phyloP scores from a whole-genome alignment of 2,888 invertebrate genomes.

The Elmis aenea region DNA sequence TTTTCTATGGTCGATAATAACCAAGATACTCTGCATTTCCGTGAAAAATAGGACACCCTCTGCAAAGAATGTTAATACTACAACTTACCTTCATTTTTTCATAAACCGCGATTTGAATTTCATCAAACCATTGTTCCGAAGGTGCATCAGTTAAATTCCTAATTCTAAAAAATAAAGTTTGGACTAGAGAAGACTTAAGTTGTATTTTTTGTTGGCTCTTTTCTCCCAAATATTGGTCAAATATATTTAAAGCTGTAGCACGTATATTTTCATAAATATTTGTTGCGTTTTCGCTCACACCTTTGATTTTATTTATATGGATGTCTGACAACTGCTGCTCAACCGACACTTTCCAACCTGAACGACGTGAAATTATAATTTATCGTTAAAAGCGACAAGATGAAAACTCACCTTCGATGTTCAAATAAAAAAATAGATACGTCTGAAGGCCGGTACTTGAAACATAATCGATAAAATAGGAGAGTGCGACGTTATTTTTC shows the following conservation, averaged over 20 bases:
- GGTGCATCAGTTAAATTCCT: constrained; percentile 55
- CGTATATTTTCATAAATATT: constrained; percentile 46
- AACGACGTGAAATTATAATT: constrained; percentile 15
- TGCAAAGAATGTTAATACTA: too few relatives aligned
- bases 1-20: too few relatives aligned
- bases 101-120: constrained; percentile 67
- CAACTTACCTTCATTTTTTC: constrained; percentile 52
- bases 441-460: constrained; percentile 63
- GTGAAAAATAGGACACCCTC: too few relatives aligned
- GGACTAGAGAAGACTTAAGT: constrained; percentile 58
- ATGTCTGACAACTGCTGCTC: constrained; percentile 63
- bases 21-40: too few relatives aligned
- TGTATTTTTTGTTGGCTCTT: constrained; percentile 61
- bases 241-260: constrained; percentile 68
- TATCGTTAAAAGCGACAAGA: constrained; percentile 3
- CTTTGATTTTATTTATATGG: constrained; percentile 48
- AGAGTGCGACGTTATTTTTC: constrained; percentile 70
- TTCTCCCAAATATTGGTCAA: constrained; percentile 72
- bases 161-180: constrained; percentile 57
- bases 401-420: constrained; percentile 58
- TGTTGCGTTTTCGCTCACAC: constrained; percentile 42
- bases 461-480: constrained; percentile 74
- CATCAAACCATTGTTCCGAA: constrained; percentile 77
- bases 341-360: constrained; percentile 63
- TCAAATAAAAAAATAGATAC: constrained; percentile 73